Evolutionary conservation across 2,113 vertebrate species (phyloP).

Genomic region (Canis aureus): DNA sequence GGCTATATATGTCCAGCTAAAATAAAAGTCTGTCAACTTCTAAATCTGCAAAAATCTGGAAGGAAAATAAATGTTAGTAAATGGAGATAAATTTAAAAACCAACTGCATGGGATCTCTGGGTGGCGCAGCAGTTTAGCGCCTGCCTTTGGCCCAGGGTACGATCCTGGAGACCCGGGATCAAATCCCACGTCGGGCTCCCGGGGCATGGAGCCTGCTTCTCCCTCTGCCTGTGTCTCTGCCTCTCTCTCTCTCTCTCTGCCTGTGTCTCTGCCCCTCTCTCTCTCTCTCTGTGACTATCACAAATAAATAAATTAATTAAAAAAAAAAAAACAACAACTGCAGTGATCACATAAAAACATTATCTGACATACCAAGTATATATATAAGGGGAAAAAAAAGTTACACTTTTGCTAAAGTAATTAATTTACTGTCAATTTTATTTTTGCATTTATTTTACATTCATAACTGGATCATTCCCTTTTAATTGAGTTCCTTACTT

Average conservation of each 20-base stretch:
- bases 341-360: conserved; percentile 20
- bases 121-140: too few relatives aligned
- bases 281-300: too few relatives aligned
- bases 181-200: too few relatives aligned
- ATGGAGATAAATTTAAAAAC: not conserved
- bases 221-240: too few relatives aligned
- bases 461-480: not conserved
- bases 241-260: too few relatives aligned
- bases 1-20: not conserved
- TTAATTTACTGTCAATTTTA: conserved; percentile 17
- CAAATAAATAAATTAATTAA: too few relatives aligned
- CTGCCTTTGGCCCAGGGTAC: too few relatives aligned
- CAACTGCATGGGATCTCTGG: not conserved
- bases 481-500: not conserved
- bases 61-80: conserved; percentile 6
- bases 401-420: not conserved
- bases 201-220: too few relatives aligned
- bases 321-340: not conserved
- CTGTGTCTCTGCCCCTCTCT: too few relatives aligned
- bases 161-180: too few relatives aligned
- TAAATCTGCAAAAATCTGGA: not conserved
- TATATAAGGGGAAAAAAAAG: not conserved
- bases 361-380: not conserved
- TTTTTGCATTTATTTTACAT: conserved; percentile 16
- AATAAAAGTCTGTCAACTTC: not conserved